These are phyloP conservation scores for Adineta ricciae DNA, from an alignment of 2,888 invertebrate species.

Conservation along the genomic window DNA sequence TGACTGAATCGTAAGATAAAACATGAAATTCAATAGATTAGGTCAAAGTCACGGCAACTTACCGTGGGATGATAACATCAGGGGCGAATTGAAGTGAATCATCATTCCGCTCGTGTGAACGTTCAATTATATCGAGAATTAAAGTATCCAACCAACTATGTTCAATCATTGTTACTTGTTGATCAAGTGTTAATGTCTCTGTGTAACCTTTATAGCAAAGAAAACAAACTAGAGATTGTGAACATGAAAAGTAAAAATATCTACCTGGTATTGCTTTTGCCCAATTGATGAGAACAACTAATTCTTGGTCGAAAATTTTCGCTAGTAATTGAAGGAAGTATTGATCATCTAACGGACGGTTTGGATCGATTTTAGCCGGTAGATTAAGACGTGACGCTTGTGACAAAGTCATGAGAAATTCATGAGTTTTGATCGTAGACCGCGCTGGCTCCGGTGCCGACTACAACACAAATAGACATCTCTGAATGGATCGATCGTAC, in stretches of 20 bases:
- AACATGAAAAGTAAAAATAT: background rate
- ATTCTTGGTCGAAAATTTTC: slow-evolving; percentile 43
- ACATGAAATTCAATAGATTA: too few species aligned
- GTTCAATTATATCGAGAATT: slow-evolving; percentile 11
- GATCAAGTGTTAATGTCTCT: slow-evolving; percentile 16
- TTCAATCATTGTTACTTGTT: slow-evolving; percentile 18
- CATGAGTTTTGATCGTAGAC: background rate
- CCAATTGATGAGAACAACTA: slow-evolving; percentile 45
- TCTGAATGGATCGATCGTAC: too few species aligned
- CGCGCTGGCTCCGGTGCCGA: background rate
- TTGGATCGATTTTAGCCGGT: background rate
- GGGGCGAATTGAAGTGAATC: slow-evolving; percentile 8
- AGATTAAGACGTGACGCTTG: slow-evolving; percentile 17
- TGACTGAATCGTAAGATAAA: background rate
- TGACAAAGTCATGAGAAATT: background rate
- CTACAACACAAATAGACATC: background rate
- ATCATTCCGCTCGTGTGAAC: background rate
- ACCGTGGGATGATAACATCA: background rate
- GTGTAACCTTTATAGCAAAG: background rate
- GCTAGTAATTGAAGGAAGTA: slow-evolving; percentile 24
- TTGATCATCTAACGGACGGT: slow-evolving; percentile 12
- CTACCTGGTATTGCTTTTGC: slow-evolving; percentile 44
- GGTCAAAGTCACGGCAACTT: background rate
- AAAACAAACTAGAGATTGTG: too few species aligned
- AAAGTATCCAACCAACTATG: slow-evolving; percentile 4